Base-by-base conservation (phyloP, 2,797 vertebrate genomes). In the Xyrichtys novacula region DNA sequence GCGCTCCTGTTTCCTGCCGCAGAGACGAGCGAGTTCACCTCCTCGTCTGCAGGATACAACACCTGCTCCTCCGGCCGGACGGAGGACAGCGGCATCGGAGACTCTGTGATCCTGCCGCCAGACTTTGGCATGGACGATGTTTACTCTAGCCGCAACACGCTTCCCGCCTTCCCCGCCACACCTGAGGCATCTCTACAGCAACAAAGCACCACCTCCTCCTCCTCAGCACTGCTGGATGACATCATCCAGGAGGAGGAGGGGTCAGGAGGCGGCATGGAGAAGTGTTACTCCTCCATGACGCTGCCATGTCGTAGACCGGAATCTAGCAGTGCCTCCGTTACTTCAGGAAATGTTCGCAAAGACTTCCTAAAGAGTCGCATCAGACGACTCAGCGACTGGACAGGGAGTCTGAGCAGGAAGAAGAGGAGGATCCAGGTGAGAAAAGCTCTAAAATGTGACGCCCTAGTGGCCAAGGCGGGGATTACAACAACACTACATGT, bases 311-410 rank as follows among this genome's bases (percentile, higher is more conserved):
- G 93, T 7, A 95, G 93, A 85, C 73, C 93, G 10, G 93, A 81
- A 62, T 83, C 92, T 0, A 73, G 85, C 1, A 36, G 38, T 0
- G 0, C 20, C 20, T 0, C 56, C 6, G 0, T 42, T n/a, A 0
- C 55, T 10, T 84, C 91, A 6, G 85, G 93, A 19, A 71, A 91
- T 22, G 79, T 89, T 57, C 95, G 96, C 76, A 98, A 97, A 65
- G 96, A 96, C 71, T 95, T 94, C 0, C 87, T 98, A 66, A 98
- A 98, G 88, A 96, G 90, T 60, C 90, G 96, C 29, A 97, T 98
- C 92, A 83, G 94, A n/a, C 95, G 93, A 11, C 92, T 98, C 85
- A 95, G 96, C 42, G 96, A 98, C 89, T 98, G 97, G 97, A 98
- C 97, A 0, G 97, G 97, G 59, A 98, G 97, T 88, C 93, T 98